Conservation (phyloP, 1,140 invertebrate genomes). For the Halesus radiatus region DNA sequence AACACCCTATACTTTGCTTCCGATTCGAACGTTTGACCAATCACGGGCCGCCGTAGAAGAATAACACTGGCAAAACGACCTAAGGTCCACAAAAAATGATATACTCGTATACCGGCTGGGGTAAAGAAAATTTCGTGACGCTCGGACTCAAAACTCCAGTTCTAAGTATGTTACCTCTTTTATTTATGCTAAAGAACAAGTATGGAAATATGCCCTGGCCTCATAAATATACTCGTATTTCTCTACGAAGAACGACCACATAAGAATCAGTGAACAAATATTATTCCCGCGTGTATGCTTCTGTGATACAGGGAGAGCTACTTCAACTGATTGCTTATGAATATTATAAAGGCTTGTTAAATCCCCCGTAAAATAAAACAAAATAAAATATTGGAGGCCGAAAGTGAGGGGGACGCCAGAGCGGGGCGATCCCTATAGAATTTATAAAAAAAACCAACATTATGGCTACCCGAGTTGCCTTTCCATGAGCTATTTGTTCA, state of each 20-base stretch:
- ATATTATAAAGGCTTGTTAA: conserved; percentile 52
- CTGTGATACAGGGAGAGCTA: conserved; percentile 41
- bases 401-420: background rate
- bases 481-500: too few species aligned
- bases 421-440: background rate
- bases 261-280: conserved; percentile 51
- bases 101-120: too few species aligned
- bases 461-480: too few species aligned
- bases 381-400: conserved; percentile 47
- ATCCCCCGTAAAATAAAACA: conserved; percentile 46
- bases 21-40: too few species aligned
- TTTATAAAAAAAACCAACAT: too few species aligned
- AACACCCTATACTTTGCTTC: too few species aligned
- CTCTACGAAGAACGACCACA: conserved; percentile 6
- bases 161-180: too few species aligned
- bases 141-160: too few species aligned
- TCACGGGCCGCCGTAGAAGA: too few species aligned
- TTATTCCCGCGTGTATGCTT: conserved; percentile 27
- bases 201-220: background rate
- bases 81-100: too few species aligned
- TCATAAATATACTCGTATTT: conserved; percentile 1
- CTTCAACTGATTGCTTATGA: conserved; percentile 56
- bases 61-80: too few species aligned
- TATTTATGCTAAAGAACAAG: background rate
- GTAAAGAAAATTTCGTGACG: too few species aligned